Base-by-base conservation (phyloP, 1,140 invertebrate genomes). In the Trypoxylus dichotomus region DNA sequence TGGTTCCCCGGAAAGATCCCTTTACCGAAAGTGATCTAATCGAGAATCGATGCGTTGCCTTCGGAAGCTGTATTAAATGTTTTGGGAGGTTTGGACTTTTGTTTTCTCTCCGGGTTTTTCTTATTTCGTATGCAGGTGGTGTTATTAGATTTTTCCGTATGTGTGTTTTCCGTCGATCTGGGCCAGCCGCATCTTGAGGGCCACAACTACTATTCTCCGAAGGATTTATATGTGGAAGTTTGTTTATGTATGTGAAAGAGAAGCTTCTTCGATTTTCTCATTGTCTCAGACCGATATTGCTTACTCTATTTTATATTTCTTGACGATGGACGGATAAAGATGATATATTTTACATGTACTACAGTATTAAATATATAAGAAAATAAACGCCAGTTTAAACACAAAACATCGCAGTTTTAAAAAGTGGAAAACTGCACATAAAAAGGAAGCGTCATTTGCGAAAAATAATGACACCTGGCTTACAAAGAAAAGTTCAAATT, bases 91-190 rank as follows among this genome's bases (percentile, higher is more conserved):
- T 68, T 68, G 60, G 60, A 68, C 60, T 68, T 68, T 68, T 68
- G 60, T 68, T 68, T 68, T 68, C 60, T 24, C 60, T 27, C 24
- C 60, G 19, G 11, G 3, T 13, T 21, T 7, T 68, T 68, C 60
- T 68, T 21, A 68, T 68, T 68, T 68, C 24, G 60, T 68, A 27
- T 68, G 24, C 60, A 68, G 60, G 60, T 68, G 60, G 60, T 29
- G 60, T 68, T 68, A 68, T 68, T 68, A 68, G 60, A 68, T 68
- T 68, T 29, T 68, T 68, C 60, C 60, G 60, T 68, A 68, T 68
- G 60, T 68, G 60, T 68, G 8, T 68, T 54, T 54, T 54, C 13
- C 19, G 47, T 15, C 47, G 47, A n/a, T n/a, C 47, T 54, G 13
- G 47, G 60, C 27, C 15, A 24, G 60, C 15, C 60, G 60, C 24